phyloP scores from a whole-genome alignment of 2,113 vertebrate genomes.

The Heptranchias perlo region DNA sequence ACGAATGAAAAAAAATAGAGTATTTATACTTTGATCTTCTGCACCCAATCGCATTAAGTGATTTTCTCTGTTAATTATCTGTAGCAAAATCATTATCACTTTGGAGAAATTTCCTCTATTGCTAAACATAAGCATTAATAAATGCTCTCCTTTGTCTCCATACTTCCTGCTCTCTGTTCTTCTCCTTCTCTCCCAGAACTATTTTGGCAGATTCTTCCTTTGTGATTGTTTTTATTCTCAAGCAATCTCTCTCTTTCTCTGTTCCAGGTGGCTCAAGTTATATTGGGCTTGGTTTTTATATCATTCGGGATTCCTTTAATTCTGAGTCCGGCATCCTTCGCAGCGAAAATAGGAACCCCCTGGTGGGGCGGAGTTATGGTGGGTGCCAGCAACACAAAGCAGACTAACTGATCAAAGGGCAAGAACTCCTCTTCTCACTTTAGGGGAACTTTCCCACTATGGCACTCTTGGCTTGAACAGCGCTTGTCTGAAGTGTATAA shows the following conservation, averaged over 20 bases:
- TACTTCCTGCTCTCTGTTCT: not conserved
- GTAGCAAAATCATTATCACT: not conserved
- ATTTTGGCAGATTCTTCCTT: not conserved
- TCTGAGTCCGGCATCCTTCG: not conserved
- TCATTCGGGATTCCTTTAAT: not conserved
- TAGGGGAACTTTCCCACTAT: not conserved
- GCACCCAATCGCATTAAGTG: not conserved
- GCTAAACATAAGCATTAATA: not conserved
- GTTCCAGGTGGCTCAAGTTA: not conserved
- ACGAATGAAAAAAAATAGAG: no score
- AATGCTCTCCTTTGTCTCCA: not conserved
- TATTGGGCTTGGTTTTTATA: conserved; percentile 11
- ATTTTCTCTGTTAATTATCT: not conserved
- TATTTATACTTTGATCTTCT: not conserved
- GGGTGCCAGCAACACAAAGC: not conserved
- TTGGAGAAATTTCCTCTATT: not conserved
- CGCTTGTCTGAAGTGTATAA: not conserved
- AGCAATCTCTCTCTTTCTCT: not conserved
- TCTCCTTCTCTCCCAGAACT: not conserved
- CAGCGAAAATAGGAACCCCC: not conserved
- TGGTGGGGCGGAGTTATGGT: not conserved
- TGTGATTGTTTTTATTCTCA: not conserved
- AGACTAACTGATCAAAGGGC: not conserved
- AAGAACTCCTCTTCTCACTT: not conserved
- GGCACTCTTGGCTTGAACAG: not conserved